These are phyloP conservation scores for Nomada goodeniana DNA, from an alignment of 2,888 invertebrate genomes.

Conservation along the genomic window DNA sequence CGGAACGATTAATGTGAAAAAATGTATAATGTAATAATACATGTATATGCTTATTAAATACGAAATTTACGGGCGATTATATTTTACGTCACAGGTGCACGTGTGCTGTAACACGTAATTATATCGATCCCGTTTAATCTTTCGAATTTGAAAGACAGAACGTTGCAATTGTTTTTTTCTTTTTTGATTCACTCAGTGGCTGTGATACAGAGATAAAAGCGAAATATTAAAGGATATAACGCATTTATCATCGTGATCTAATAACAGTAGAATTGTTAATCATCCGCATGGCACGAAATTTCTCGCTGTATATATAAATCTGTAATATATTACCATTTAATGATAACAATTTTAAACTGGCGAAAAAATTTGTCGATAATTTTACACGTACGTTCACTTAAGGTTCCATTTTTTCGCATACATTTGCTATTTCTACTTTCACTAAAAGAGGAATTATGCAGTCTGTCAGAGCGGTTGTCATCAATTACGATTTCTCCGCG, in stretches of 20 bases:
- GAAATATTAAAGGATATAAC: not conserved
- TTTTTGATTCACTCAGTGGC: not conserved
- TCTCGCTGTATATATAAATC: not conserved
- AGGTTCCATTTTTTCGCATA: not conserved
- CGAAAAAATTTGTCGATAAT: slow-evolving; percentile 16
- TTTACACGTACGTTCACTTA: slow-evolving; percentile 2
- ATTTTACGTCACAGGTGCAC: slow-evolving; percentile 36
- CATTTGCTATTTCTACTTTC: slow-evolving; percentile 52
- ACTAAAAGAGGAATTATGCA: slow-evolving; percentile 52
- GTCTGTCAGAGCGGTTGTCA: slow-evolving; percentile 43
- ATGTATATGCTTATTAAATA: slow-evolving; percentile 7
- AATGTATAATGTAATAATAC: not conserved
- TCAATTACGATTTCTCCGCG: slow-evolving; percentile 66
- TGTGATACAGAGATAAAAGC: not conserved
- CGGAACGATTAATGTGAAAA: not conserved
- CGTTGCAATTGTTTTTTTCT: not conserved
- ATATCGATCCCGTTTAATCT: slow-evolving; percentile 6
- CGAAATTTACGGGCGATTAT: slow-evolving; percentile 17
- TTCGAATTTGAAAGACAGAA: not conserved
- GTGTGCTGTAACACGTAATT: slow-evolving; percentile 30
- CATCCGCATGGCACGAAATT: not conserved
- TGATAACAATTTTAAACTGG: not conserved
- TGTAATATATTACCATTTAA: not conserved
- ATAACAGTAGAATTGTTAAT: not conserved
- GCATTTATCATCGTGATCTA: not conserved